Evolutionary conservation across 2,797 vertebrate genomes (phyloP).

Genomic region (Scolopax rusticola): DNA sequence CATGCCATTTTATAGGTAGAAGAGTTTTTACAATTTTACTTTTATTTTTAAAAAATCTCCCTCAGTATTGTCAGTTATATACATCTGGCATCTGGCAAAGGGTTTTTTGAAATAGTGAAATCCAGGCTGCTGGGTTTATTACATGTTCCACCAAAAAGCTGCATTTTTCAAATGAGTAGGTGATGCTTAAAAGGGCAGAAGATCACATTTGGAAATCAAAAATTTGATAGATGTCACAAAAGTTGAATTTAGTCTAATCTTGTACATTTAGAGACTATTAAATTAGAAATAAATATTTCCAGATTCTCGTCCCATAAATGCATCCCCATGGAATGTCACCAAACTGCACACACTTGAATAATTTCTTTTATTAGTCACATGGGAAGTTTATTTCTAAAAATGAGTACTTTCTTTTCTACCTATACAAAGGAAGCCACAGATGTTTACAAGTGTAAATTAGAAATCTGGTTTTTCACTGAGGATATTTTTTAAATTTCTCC

Average conservation of each 20-base stretch:
- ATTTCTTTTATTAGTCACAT: constrained; percentile 7
- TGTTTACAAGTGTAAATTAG: not conserved
- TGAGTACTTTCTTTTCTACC: not conserved
- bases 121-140: not conserved
- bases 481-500: not conserved
- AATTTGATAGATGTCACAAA: not conserved
- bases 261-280: not conserved
- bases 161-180: not conserved
- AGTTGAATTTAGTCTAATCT: not conserved
- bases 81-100: not conserved
- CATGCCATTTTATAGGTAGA: not conserved
- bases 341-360: not conserved
- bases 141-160: not conserved
- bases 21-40: not conserved
- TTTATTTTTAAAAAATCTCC: not conserved
- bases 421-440: not conserved
- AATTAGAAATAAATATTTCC: not conserved
- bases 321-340: not conserved
- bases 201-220: not conserved
- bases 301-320: not conserved
- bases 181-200: not conserved
- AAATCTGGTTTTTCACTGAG: not conserved
- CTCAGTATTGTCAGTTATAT: not conserved
- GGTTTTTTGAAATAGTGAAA: not conserved
- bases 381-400: not conserved